Base-by-base conservation (phyloP, 2,113 vertebrate species). In the Mormoops blainvillei region DNA sequence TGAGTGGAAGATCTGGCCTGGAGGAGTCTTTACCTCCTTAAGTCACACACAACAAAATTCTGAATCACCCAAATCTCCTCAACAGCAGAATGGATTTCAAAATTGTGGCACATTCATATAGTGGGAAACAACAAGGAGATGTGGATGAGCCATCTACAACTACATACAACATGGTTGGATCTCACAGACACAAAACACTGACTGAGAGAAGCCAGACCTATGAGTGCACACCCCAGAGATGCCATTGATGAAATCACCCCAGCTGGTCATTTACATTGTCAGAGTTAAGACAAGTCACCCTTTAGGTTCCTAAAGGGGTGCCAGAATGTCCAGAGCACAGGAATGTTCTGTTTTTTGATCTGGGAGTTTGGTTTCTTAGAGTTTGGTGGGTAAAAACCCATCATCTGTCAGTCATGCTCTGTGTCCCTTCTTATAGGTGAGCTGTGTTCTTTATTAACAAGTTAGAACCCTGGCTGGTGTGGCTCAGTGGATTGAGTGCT, bases 181-280 rank as follows among this genome's bases (percentile, higher is more conserved):
- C 1, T 12, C 61, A 73, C 22, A 16, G 48, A 20, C 26, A 1
- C 3, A 4, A 3, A 3, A 3, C 14, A 16, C 19, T 36, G 26
- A 8, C 31, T 0, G 3, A 33, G 56, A 54, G 50, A 56, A 38
- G 36, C 48, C 82, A 58, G 26, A 43, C 36, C 18, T 22, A 41
- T 15, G 54, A 38, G 58, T 36, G 24, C 11, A 5, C 2, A 45
- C 2, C 2, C 18, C 11, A 16, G 5, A 45, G 67, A 56, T n/a
- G 7, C 52, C 33, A 33, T 11, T 15, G 74, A 41, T 41, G 19
- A 41, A 71, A 12, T 1, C 3, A 0, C 4, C 26, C 58, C 33
- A 13, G 20, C 2, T 18, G 15, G 24, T 26, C 13, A 19, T 38
- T 38, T 38, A 15, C 4, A 7, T 41, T 78, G n/a, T 54, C 31